Evolutionary conservation across 2,113 vertebrate species (phyloP), one percentile per base, ranked within the genome.

Genomic region (Menura novaehollandiae): DNA sequence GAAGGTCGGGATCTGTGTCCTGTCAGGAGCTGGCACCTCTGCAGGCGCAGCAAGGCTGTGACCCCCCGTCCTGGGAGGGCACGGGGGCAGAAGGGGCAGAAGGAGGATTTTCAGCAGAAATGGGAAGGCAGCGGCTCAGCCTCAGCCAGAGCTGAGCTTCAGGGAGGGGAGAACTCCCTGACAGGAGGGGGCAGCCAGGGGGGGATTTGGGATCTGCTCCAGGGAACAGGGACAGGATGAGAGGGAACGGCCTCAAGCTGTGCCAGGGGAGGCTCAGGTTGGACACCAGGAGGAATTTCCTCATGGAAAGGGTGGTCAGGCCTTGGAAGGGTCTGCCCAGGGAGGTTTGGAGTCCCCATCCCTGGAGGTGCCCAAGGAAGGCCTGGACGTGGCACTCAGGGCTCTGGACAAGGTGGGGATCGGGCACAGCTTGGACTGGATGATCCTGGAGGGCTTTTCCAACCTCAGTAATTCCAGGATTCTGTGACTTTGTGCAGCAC

Each of bases 331-430:
- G 6, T 17, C 27, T 69, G 73, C 74, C 73, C 74, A 53, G 74
- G 39, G 71, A 35, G 52, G 10, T 11, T 27, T 78, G 73, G 15
- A 33, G 46, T 39, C 0, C 39, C 55, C 55, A 39, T 5, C 19
- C 55, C 55, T 53, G 64, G 39, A 46, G 60, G 39, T 46, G 55
- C 4, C 55, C 39, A 0, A 2, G 39, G 73, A 46, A 33, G 0
- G 0, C 2, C 64, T 53, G 55, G 73, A 15, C 0, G 7, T 71
- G 41, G 16, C 56, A 30, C 64, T 46, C 1, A 53, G 47, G 0
- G 32, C 44, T 41, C 59, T 15, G 82, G 59, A 55, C 41, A n/a
- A 2, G 49, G 15, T 18, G 47, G 33, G 49, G 2, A 41, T 24
- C 5, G 2, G 68, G 59, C 18, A 47, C 41, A 47, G 41, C 24